Evolutionary conservation across 2,888 invertebrate species (phyloP), one percentile per base, ranked within the genome.

Genomic region (Acleris cristana): DNA sequence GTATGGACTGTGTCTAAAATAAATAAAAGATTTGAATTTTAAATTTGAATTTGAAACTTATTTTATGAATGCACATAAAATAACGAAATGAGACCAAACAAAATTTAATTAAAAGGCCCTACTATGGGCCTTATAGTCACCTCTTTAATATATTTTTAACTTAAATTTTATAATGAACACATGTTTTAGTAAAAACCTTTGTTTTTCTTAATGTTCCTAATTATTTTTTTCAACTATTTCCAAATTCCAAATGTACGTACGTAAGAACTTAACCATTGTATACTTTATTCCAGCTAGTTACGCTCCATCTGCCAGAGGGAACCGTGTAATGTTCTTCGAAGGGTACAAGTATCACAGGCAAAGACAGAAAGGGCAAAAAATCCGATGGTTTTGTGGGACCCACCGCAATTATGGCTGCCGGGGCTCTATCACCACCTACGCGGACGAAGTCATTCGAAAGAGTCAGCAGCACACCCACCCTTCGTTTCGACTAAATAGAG

Each of bases 311-410:
- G 30, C 14, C 12, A 12, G 16, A 49, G 49, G 59, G 2, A n/a
- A n/a, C 8, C 34, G 34, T 14, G 30, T 26, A 14, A 30, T 59
- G 6, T 34, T 12, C 16, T 56, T 40, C 16, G 2, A 57, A 45
- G 57, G 57, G 7, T 23, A 57, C 44, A 45, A 45, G n/a, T 57
- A 57, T n/a, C 57, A 57, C 23, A 18, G 23, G 21, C 14, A 45
- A 16, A 23, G 26, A 5, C 53, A 59, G 16, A 16, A 14, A 14
- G 19, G 49, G 1, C 3, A 30, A 2, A 51, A 51, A 49, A 34
- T 23, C 30, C 59, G 49, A 2, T 59, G 59, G 59, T 40, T 48
- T 30, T 59, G 59, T 19, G 59, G 59, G 2, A 59, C 59, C 18
- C 59, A 59, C 21, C 26, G 49, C 14, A 18, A 19, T 3, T 2